Evolutionary conservation across 2,888 invertebrate species (phyloP).

Genomic region (Acanthococcus lagerstroemiae): DNA sequence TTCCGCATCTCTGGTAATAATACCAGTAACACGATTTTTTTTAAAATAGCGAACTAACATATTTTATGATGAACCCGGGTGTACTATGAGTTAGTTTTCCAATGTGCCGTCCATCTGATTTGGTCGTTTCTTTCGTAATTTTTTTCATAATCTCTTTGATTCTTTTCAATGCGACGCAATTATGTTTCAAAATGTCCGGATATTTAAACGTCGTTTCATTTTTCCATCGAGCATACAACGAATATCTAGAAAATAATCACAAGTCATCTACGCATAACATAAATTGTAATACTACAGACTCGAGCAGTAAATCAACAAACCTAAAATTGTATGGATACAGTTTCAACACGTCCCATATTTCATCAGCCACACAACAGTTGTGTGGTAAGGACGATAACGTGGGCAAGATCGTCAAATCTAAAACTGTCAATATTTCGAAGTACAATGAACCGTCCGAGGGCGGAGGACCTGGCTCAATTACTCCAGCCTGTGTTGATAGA

Average conservation of each 20-base stretch:
- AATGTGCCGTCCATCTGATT: conserved; percentile 87
- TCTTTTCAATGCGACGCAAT: conserved; percentile 78
- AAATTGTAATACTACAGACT: no score
- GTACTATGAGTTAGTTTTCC: conserved; percentile 95
- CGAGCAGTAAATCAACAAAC: no score
- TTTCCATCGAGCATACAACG: conserved; percentile 93
- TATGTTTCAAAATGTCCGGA: conserved; percentile 69
- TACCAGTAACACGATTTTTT: no score
- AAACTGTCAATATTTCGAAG: conserved; percentile 69
- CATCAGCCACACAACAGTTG: conserved; percentile 93
- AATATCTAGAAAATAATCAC: conserved; percentile 64
- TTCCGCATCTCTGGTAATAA: no score
- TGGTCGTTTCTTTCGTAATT: conserved; percentile 96
- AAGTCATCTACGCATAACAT: no score
- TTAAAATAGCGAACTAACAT: no score
- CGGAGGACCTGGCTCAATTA: conserved; percentile 24
- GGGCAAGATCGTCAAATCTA: conserved; percentile 82
- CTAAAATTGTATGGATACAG: conserved; percentile 76
- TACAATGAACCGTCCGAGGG: conserved; percentile 52
- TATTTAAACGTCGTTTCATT: conserved; percentile 75
- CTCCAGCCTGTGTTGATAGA: conserved; percentile 23
- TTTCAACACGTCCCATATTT: conserved; percentile 83
- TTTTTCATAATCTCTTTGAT: conserved; percentile 95
- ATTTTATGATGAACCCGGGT: conserved; percentile 92
- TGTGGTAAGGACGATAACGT: conserved; percentile 82